Conservation (phyloP, 2,888 invertebrate genomes). For the Anthrax anthrax region DNA sequence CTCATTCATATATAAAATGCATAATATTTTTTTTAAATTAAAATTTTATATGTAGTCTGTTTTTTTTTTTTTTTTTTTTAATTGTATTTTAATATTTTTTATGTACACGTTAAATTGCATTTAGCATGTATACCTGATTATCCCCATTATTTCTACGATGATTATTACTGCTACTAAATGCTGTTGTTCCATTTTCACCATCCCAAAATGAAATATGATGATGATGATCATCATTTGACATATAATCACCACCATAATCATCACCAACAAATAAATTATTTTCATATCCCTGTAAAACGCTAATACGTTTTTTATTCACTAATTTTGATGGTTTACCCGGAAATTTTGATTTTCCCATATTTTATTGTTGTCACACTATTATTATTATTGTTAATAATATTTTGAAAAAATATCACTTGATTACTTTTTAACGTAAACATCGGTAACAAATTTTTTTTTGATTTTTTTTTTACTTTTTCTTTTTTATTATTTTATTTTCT, state of each 20-base stretch:
- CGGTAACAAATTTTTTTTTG: no score
- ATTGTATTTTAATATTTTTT: no score
- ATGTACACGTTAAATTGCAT: no score
- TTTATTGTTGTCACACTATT: conserved; percentile 2
- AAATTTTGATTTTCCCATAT: conserved; percentile 42
- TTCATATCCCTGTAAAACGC: conserved; percentile 44
- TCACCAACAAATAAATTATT: conserved; percentile 7
- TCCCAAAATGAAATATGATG: conserved; percentile 12
- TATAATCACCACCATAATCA: conserved; percentile 10
- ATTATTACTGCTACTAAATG: conserved; percentile 10
- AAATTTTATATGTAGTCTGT: no score
- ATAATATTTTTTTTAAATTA: no score
- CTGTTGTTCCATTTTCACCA: conserved; percentile 12
- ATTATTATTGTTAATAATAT: background rate
- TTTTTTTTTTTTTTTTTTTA: no score
- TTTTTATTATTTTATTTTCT: no score
- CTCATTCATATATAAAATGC: background rate
- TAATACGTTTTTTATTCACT: conserved; percentile 71
- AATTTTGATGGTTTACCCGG: conserved; percentile 79
- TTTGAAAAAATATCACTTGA: no score
- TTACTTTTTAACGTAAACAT: no score
- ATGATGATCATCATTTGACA: conserved; percentile 11
- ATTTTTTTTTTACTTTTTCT: no score
- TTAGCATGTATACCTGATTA: conserved; percentile 12
- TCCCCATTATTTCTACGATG: conserved; percentile 5